Base-by-base conservation (phyloP, 2,797 vertebrate genomes). In the Macropodus opercularis region DNA sequence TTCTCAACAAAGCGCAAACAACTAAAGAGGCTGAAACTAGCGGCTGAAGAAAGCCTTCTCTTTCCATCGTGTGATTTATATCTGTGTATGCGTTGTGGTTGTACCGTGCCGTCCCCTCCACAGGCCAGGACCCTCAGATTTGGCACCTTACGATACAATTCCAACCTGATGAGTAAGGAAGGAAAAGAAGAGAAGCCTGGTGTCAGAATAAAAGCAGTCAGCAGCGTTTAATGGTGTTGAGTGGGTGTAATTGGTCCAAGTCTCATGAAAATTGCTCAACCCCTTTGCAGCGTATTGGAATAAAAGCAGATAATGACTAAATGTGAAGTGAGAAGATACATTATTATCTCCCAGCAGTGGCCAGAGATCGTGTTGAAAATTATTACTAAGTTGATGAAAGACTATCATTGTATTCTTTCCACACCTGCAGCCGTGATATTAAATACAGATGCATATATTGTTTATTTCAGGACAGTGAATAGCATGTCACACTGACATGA, bases 81-180 rank as follows among this genome's bases (percentile, higher is more conserved):
- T 31, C 3, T 31, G 29, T 1, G 29, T 31, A 11, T 31, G 9
- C 12, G 10, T 31, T 1, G 3, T 10, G 3, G 9, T 9, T 93
- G 84, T 86, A 98, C 97, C 86, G 97, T 98, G 85, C 97, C 97
- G 29, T 99, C 97, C 10, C 97, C 97, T 1, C 97, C 97, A 3
- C 97, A 99, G 71, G 96, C 96, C 24, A 99, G 92, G 86, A 99
- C 96, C 76, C 97, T 93, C 78, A 99, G 91, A 85, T 99, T 98
- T 90, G 97, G 97, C 90, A 99, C 96, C 92, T 98, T 99, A 70
- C 96, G 95, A 85, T 99, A 99, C 77, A 98, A 78, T 81, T 99
- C 97, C 89, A 99, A 90, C 86, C 97, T 97, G 86, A 44, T 2
- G 5, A 50, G 43, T 8, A 14, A 4, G 41, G 38, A 14, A 4